These are phyloP conservation scores for Schizothorax lantsangensis DNA, from an alignment of 2,797 vertebrate species.

Conservation along the genomic window DNA sequence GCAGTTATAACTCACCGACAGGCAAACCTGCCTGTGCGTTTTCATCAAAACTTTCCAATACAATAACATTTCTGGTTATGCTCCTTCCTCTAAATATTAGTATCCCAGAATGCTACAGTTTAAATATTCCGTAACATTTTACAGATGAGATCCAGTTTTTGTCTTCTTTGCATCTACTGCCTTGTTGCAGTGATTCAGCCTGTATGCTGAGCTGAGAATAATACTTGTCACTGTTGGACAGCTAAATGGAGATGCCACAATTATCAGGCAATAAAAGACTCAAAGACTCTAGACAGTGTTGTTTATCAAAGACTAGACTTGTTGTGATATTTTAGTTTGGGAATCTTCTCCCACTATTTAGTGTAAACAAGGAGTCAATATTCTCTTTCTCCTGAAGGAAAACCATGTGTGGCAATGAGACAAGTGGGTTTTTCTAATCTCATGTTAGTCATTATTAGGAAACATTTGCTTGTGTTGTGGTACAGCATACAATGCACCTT, in stretches of 20 bases:
- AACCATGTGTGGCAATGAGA: not conserved
- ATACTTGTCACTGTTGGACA: not conserved
- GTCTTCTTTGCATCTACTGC: not conserved
- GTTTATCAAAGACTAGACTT: slow-evolving; percentile 26
- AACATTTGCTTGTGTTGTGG: slow-evolving; percentile 24
- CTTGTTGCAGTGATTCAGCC: slow-evolving; percentile 11
- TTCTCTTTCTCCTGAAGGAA: slow-evolving; percentile 24
- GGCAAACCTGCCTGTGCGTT: slow-evolving; percentile 2
- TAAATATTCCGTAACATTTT: not conserved
- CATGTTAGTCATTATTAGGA: slow-evolving; percentile 30
- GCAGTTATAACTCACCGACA: slow-evolving; percentile 28
- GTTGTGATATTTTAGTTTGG: not conserved
- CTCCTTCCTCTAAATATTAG: not conserved
- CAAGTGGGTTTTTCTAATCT: not conserved
- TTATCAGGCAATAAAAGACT: slow-evolving; percentile 32
- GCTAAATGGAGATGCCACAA: not conserved
- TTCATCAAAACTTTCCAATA: slow-evolving; percentile 17
- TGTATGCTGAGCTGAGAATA: slow-evolving; percentile 8
- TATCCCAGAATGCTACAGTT: not conserved
- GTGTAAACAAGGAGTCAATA: not conserved
- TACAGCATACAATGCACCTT: slow-evolving; percentile 18
- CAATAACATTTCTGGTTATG: not conserved
- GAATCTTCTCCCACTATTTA: slow-evolving; percentile 17
- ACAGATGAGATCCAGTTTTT: not conserved
- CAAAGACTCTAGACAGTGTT: slow-evolving; percentile 7